Evolutionary conservation across 1,140 invertebrate genomes (phyloP).

Genomic region (Formica exsecta): DNA sequence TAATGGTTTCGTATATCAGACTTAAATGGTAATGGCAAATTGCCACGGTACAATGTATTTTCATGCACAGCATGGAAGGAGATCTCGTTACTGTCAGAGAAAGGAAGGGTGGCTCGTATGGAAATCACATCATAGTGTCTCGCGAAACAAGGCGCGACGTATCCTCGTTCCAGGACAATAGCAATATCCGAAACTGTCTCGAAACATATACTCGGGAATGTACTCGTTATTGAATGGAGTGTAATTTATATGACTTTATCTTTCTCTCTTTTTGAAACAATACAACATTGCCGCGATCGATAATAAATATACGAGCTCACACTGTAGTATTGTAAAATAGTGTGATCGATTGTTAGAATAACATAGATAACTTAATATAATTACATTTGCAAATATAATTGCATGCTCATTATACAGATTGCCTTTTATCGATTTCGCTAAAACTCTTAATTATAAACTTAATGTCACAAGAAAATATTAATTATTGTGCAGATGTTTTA

Average conservation of each 20-base stretch:
- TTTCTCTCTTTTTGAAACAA: neutral
- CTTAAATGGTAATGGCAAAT: constrained; percentile 58
- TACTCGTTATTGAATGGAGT: constrained; percentile 23
- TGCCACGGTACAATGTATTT: constrained; percentile 35
- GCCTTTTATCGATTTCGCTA: neutral
- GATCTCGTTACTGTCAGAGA: constrained; percentile 15
- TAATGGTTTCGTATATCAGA: constrained; percentile 36
- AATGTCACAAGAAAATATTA: neutral
- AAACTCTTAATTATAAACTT: neutral
- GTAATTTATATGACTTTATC: constrained; percentile 18
- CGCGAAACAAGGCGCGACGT: constrained; percentile 47
- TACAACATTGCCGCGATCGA: neutral
- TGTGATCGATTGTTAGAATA: neutral
- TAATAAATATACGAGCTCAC: neutral
- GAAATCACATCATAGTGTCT: constrained; percentile 45
- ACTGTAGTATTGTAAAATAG: neutral
- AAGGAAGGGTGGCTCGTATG: constrained; percentile 12
- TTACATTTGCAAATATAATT: neutral
- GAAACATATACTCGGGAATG: neutral
- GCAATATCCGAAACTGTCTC: constrained; percentile 45
- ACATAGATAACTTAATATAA: constrained; percentile 1
- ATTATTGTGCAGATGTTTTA: neutral
- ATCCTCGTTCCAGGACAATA: constrained; percentile 40
- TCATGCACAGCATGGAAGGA: neutral
- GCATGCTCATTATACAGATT: too few relatives aligned